Percentiles rank a stretch among this genome's conserved stretches.
Evolutionary conservation across 2,113 vertebrate genomes (phyloP).

Genomic region (western clawed frog (Xenopus tropicalis)): UCB_Xtro_10.0 CM004443.2:31019001-31019500

Average conservation of each 20-base stretch:
- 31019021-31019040: no score
- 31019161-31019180: slow-evolving; percentile 22
- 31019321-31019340: slow-evolving; percentile 39
- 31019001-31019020: no score
- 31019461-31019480: no score
- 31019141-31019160: not conserved
- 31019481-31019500: no score
- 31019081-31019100: not conserved
- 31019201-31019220: slow-evolving; percentile 29
- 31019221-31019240: slow-evolving; percentile 31
- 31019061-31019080: no score
- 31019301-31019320: slow-evolving; percentile 39
- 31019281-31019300: slow-evolving; percentile 31
- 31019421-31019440: no score
- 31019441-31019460: no score
- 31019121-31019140: not conserved
- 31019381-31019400: not conserved
- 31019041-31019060: no score
- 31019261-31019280: slow-evolving; percentile 42
- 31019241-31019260: slow-evolving; percentile 44
- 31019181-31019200: slow-evolving; percentile 26
- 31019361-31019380: slow-evolving; percentile 26
- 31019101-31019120: not conserved
- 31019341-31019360: slow-evolving; percentile 30
- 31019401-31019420: not conserved